Percentiles rank a stretch among this genome's conserved stretches.
These are phyloP conservation scores for Coleophora deauratella DNA, from an alignment of 2,888 invertebrate species.

Conservation along the genomic window DNA sequence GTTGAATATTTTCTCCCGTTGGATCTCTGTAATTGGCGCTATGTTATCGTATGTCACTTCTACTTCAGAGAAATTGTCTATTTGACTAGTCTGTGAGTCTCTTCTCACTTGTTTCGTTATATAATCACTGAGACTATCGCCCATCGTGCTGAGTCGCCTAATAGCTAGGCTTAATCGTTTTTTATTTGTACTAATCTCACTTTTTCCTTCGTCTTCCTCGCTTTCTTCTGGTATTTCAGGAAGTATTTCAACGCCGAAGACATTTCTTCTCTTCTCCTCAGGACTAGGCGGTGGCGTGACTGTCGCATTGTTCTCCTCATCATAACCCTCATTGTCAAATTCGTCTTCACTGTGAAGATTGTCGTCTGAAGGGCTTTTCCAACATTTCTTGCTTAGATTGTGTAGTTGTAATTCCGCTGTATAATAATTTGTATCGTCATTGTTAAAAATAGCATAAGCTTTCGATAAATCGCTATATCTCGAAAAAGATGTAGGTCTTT, in stretches of 20 bases:
- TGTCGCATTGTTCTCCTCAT: constrained; percentile 34
- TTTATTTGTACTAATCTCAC: constrained; percentile 31
- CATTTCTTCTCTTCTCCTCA: constrained; percentile 60
- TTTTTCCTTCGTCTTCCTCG: constrained; percentile 44
- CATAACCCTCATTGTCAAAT: constrained; percentile 25
- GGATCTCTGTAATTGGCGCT: constrained; percentile 57
- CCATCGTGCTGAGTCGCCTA: constrained; percentile 67
- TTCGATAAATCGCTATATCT: constrained; percentile 54
- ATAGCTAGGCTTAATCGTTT: constrained; percentile 57
- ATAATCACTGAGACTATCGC: constrained; percentile 64
- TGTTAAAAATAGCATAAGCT: constrained; percentile 52
- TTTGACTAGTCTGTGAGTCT: constrained; percentile 37
- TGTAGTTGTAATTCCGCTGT: constrained; percentile 56
- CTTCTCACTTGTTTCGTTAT: constrained; percentile 57
- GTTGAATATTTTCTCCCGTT: constrained; percentile 58
- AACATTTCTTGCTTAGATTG: constrained; percentile 56
- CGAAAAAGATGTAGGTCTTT: constrained; percentile 43
- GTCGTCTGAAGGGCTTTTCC: constrained; percentile 66
- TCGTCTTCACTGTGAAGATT: constrained; percentile 42
- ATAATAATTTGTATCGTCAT: constrained; percentile 40
- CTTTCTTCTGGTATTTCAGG: constrained; percentile 72
- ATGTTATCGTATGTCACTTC: constrained; percentile 59
- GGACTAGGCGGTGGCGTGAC: constrained; percentile 63
- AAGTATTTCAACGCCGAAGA: constrained; percentile 66
- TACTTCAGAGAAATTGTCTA: constrained; percentile 46